Base-by-base conservation (phyloP, 2,113 vertebrate genomes). In the Indicator maculatus region DNA sequence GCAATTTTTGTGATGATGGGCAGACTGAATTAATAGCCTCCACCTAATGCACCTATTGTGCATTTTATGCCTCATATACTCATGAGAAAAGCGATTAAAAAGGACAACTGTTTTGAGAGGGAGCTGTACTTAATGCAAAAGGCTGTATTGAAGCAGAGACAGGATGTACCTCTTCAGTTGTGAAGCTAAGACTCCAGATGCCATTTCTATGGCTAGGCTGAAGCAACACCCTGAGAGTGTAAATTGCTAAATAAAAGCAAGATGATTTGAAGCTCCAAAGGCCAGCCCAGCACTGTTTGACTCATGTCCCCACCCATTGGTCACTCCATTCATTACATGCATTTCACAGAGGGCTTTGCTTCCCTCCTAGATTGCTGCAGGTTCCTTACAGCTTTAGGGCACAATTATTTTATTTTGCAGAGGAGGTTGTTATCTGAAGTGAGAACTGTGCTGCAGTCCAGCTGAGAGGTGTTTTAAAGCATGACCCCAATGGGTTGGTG, bases 81-180 rank as follows among this genome's bases (percentile, higher is more conserved):
- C 58, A 45, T 75, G 47, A 78, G 52, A 83, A 73, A 91, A 80
- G 58, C 14, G 39, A 83, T 71, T 64, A n/a, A 75, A 83, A 88
- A 61, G 58, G n/a, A 50, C 30, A 58, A 12, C 2, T 41, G 53
- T 44, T 66, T 80, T 15, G 56, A 24, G 55, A 27, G 24, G 9
- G 60, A 77, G 20, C 41, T 12, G 5, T 5, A 17, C n/a, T 64
- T n/a, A 33, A 75, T 10, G 41, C 67, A 45, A 67, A 61, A 67
- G 61, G 28, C 76, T 56, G 14, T 56, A 44, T n/a, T 38, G 8
- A 70, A 70, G 81, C 74, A 39, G 45, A 45, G n/a, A 21, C 52
- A 63, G 71, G 65, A 31, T 41, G 44, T 1, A 3, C 36, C 56
- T 59, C n/a, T 41, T 66, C 19, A 12, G 24, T 6, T 31, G 9